Base-by-base conservation (phyloP, 2,797 vertebrate species). In the Cephalopachus bancanus region DNA sequence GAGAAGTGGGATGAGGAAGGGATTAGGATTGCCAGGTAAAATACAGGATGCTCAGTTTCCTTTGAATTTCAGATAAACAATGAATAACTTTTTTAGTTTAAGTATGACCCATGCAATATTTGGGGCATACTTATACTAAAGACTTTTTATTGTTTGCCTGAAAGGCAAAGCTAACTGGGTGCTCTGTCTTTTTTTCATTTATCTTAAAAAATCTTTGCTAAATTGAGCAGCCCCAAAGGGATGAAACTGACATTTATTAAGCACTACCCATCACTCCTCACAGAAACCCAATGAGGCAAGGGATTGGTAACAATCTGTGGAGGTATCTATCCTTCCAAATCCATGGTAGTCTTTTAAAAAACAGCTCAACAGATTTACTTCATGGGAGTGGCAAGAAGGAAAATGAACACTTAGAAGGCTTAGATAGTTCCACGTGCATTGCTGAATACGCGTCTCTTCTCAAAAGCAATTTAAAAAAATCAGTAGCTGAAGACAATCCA, bases 401-500 rank as follows among this genome's bases (percentile, higher is more conserved):
- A 44, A 44, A 86, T 57, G 53, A 81, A 93, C 59, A n/a, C 67
- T 91, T 17, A 51, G 51, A 51, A 86, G 72, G 14, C 28, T 51
- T 53, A 60, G 6, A 57, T 33, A 15, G 10, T 65, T 74, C 64
- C 49, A 51, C 10, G 12, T 16, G 19, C 19, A 55, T 59, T 79
- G 33, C 19, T 90, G 9, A 19, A 80, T 53, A 49, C 33, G 72
- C 92, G 24, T 64, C 44, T 90, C 59, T 86, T 62, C 84, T 88
- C 79, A 84, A 62, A 79, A 83, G 76, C 76, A 80, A 69, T 59
- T 49, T 10, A 75, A 33, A 86, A 97, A 83, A 84, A 64, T 83
- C n/a, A 87, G 53, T 49, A 55, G 16, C 28, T 74, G 60, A 91
- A 96, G 65, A 72, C 74, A 49, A 67, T 37, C 75, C 89, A 88